Base-by-base conservation (phyloP, 2,888 invertebrate species). In the Lycia hirtaria region DNA sequence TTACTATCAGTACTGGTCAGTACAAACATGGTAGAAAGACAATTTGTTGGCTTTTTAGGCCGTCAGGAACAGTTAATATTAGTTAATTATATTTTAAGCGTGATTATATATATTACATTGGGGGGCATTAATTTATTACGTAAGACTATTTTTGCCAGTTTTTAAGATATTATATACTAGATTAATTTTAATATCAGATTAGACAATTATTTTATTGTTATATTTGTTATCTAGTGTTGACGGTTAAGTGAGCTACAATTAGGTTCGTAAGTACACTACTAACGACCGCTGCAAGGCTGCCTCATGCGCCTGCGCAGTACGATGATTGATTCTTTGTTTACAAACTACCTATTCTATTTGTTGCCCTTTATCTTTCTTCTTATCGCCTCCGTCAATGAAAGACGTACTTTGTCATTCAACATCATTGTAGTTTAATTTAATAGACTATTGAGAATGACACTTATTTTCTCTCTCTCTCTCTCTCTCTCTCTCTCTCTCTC, bases 281-380 rank as follows among this genome's bases (percentile, higher is more conserved):
- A 45, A 30, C 38, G 45, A 32, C 20, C 44, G 7, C 9, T 20
- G 12, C n/a, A 47, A 32, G 17, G 14, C 6, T 22, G n/a, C 14
- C 3, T 9, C 41, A n/a, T n/a, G n/a, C n/a, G n/a, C 14, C 4
- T 22, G 32, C 43, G 20, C 17, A 32, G 10, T 15, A 12, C 32
- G 1, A 45, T 55, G 47, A 47, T 54, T 41, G 33, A 47, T 54
- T 47, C 22, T 24, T 54, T 54, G 40, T 40, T 47, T 40, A 48
- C 48, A 48, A 41, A 14, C 5, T 7, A 40, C 19, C 10, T 15
- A 15, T 30, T 30, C 10, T 9, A 28, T 30, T 30, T 38, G 37
- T 45, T 45, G 14, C 10, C 37, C 37, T 45, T 26, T 30, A 45
- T 38, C 32, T 22, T 15, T 14, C 5, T 12, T 32, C 50, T 22